Base-by-base conservation (phyloP, 2,888 invertebrate genomes). In the Brassicogethes aeneus region DNA sequence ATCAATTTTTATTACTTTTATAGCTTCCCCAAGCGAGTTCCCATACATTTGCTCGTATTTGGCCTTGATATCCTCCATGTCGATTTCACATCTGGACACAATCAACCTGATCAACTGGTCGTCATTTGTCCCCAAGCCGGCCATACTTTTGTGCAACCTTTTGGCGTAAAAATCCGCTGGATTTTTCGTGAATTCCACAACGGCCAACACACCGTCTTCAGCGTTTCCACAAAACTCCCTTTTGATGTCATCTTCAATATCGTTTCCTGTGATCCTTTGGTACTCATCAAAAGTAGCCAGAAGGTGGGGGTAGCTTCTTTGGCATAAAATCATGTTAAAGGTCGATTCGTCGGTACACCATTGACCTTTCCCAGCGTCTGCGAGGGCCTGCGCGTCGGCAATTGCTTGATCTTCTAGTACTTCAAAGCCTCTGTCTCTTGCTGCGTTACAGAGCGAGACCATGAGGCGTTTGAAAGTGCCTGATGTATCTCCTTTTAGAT, bases 381-480 rank as follows among this genome's bases (percentile, higher is more conserved):
- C 71, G 50, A 90, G 71, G 58, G 80, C 80, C 63, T 84, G 80
- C 8, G 93, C 93, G 69, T 94, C 93, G 53, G 80, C 75, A 46
- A 82, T 74, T 15, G 94, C 94, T 47, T 70, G 72, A 5, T 72
- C 74, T 31, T 74, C 76, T 66, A 94, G 83, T 3, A 80, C 75
- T 10, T 79, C 74, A 60, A 81, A 80, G 51, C 81, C 81, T 69
- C 95, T 95, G 62, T 88, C 80, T 53, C 92, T 73, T 59, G 82
- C 82, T 32, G 83, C 86, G 74, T 79, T 81, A 57, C 84, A 84
- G 12, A 92, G 66, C 16, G 94, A 89, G 15, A 91, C 84, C 71
- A 96, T 79, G 32, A 96, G 73, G 40, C 93, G 78, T 66, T 87
- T 85, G 71, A 96, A 95, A 61, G 84, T 84, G 10, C 95, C 95